Percentiles rank a stretch among this genome's conserved stretches.
Evolutionary conservation across 2,888 invertebrate species (phyloP).

Genomic region (Trichopria drosophilae): DNA sequence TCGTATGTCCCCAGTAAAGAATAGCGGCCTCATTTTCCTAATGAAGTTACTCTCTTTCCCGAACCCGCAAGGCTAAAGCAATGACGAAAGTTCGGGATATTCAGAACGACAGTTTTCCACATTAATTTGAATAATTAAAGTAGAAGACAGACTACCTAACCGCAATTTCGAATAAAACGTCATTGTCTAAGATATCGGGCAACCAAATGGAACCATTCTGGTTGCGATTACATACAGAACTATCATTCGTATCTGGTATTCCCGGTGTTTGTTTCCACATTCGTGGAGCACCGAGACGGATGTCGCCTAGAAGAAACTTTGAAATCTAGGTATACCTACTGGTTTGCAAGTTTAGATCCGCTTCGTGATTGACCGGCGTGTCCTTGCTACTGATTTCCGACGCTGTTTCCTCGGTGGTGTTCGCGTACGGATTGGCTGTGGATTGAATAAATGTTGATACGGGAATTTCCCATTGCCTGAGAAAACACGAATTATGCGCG

Average conservation of each 20-base stretch:
- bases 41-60: constrained; percentile 42
- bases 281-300: too few relatives aligned
- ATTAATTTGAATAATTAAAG: too few relatives aligned
- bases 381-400: constrained; percentile 59
- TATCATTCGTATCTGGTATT: too few relatives aligned
- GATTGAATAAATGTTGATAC: constrained; percentile 30
- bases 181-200: too few relatives aligned
- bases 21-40: constrained; percentile 48
- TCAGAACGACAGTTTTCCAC: too few relatives aligned
- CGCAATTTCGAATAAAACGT: too few relatives aligned
- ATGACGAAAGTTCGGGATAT: too few relatives aligned
- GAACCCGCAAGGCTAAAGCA: constrained; percentile 3
- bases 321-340: constrained; percentile 63
- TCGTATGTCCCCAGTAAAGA: constrained; percentile 47
- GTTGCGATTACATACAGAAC: too few relatives aligned
- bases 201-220: too few relatives aligned
- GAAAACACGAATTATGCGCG: constrained; percentile 9
- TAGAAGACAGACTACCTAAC: too few relatives aligned
- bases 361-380: constrained; percentile 61
- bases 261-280: too few relatives aligned
- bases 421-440: constrained; percentile 55
- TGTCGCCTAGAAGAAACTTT: too few relatives aligned
- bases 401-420: constrained; percentile 61
- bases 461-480: constrained; percentile 25
- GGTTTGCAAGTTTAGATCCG: constrained; percentile 64